Evolutionary conservation across 2,113 vertebrate genomes (phyloP), one percentile per base, ranked within the genome.

Genomic region (Falco punctatus): DNA sequence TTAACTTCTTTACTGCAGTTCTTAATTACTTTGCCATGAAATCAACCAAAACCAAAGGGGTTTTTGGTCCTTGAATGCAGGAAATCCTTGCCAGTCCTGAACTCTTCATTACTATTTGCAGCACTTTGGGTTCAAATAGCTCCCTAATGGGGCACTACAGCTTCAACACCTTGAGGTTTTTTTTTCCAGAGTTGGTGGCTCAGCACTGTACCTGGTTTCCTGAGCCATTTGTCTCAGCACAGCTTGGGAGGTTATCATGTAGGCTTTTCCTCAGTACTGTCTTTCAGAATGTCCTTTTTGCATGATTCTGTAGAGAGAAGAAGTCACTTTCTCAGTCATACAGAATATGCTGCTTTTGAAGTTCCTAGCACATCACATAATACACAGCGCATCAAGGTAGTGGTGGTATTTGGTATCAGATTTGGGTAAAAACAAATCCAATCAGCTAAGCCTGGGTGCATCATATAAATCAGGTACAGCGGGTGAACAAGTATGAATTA

Each of bases 381-480:
- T 14, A 18, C 26, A 11, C 9, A 21, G 20, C 44, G 44, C 10
- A 6, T 49, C 28, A 49, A 52, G 30, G 38, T 19, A 23, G 30
- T 42, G 78, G 13, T 67, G 72, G 38, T 72, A 42, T 66, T 58
- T 81, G 44, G 49, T 44, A 48, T 58, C 44, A 32, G 38, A 27
- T 59, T 71, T 55, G 48, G n/a, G 2, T 42, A 33, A 27, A 19
- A 49, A 26, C 23, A 24, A 32, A 46, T 26, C 23, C 6, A 40
- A 44, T 32, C 54, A 48, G 46, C 20, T 94, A 42, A 44, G 46
- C 58, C 32, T 74, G 51, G 11, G 32, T 42, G 42, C 13, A 8
- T 32, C 0, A 0, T 44, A 22, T 14, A 11, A 32, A 71, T 10
- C 27, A 24, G 38, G 15, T 48, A 15, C 38, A 64, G 58, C 44